Conservation (phyloP, 2,113 vertebrate genomes). For the Phoxinus phoxinus region DNA sequence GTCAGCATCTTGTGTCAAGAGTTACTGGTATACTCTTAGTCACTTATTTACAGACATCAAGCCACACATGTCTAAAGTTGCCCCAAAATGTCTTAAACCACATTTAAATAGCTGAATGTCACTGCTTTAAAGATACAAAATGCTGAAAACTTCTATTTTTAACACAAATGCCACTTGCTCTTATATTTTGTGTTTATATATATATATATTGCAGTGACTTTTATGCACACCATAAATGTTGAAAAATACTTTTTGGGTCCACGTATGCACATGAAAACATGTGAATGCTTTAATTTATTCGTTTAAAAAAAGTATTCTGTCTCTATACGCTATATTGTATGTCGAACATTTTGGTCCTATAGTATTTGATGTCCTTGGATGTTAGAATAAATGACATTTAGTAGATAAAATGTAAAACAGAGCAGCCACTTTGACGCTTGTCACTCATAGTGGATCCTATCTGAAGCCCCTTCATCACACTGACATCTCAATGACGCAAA, state of each 20-base stretch:
- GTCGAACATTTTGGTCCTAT: neutral
- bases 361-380: neutral
- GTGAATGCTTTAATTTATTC: neutral
- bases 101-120: neutral
- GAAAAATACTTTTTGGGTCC: neutral
- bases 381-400: neutral
- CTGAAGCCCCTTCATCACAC: neutral
- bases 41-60: neutral
- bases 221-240: neutral
- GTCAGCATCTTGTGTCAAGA: neutral
- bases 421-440: neutral
- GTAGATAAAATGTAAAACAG: neutral
- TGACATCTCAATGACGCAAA: neutral
- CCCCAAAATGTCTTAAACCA: neutral
- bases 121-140: neutral
- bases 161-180: neutral
- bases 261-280: neutral
- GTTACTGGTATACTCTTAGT: neutral
- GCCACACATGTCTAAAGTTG: neutral
- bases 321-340: neutral
- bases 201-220: neutral
- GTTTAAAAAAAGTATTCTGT: neutral
- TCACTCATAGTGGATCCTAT: neutral
- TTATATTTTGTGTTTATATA: neutral
- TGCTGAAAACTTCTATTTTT: neutral